Percentiles rank a stretch among this genome's conserved stretches.
Conservation (phyloP, 1,140 invertebrate genomes). For the Cephus cinctus region DNA sequence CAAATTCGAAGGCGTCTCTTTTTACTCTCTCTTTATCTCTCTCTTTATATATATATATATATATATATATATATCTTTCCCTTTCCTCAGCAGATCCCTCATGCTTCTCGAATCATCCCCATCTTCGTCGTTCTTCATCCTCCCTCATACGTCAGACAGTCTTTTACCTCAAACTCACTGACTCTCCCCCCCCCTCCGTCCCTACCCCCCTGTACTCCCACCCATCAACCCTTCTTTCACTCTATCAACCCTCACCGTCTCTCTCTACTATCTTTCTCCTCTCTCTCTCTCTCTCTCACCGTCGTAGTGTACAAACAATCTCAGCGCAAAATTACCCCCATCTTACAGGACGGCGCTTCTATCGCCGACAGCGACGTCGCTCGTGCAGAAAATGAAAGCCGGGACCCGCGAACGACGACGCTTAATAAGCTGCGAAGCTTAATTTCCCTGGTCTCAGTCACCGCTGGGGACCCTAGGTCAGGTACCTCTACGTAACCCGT, state of each 20-base stretch:
- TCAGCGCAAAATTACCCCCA: slow-evolving; percentile 33
- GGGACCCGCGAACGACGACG: slow-evolving; percentile 17
- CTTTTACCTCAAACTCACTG: no score
- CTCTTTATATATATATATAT: no score
- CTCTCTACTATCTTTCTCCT: not conserved
- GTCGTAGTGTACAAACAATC: slow-evolving; percentile 29
- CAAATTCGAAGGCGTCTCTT: no score
- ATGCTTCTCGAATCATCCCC: no score
- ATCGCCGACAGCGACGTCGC: slow-evolving; percentile 9
- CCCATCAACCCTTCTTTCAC: no score
- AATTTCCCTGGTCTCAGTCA: slow-evolving; percentile 20
- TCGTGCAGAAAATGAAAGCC: slow-evolving; percentile 41
- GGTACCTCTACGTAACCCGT: no score
- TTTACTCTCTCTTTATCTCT: no score
- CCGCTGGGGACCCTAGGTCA: no score
- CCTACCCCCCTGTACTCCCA: not conserved
- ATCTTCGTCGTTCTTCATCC: no score
- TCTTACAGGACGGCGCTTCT: slow-evolving; percentile 9
- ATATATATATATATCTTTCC: no score
- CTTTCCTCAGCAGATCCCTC: no score
- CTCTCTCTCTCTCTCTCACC: not conserved
- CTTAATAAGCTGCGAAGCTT: slow-evolving; percentile 36
- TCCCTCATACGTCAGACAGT: no score
- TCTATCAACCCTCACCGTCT: slow-evolving; percentile 1
- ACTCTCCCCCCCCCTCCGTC: not conserved